Base-by-base conservation (phyloP, 2,888 invertebrate species). In the Lasiommata megera region DNA sequence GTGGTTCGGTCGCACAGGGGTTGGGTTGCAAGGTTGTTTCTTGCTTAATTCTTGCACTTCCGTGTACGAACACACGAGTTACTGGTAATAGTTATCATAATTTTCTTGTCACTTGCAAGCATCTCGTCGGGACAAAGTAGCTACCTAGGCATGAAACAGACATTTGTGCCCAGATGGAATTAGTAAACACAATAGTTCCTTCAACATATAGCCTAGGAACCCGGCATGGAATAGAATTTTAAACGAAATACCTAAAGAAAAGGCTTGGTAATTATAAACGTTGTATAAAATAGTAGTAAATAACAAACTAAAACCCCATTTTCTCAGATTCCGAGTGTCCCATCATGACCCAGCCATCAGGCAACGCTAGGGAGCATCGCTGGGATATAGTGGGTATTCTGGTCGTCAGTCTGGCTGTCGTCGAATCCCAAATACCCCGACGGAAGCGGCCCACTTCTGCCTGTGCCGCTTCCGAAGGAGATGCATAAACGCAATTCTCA, bases 91-190 rank as follows among this genome's bases (percentile, higher is more conserved):
- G n/a, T 11, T 29, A 29, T 29, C 29, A 44, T 23, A 23, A 23
- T 29, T 14, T 50, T 54, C 54, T 46, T 61, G 53, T 53, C 55
- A 56, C 48, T 61, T 23, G 54, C 44, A 29, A 57, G 41, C 41
- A 54, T 51, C 41, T 58, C 34, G 48, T 23, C 14, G 29, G 14
- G 44, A 9, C 29, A 29, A 44, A 29, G 14, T 44, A 29, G n/a
- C n/a, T n/a, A n/a, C n/a, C n/a, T n/a, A n/a, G 14, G 29, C 44
- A 29, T 14, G 16, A 11, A 44, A 29, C 43, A 43, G 23, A 43
- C 51, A 43, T 12, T 44, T 31, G 16, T 28, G 14, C 9, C 17
- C 44, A 23, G 37, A 37, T 36, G 28, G 37, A 54, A 43, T 17
- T 28, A 54, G 11, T 28, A 29, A 40, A 38, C 7, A 54, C 54